Evolutionary conservation across 2,888 invertebrate genomes (phyloP).

Genomic region (Ptilodon capucinus): DNA sequence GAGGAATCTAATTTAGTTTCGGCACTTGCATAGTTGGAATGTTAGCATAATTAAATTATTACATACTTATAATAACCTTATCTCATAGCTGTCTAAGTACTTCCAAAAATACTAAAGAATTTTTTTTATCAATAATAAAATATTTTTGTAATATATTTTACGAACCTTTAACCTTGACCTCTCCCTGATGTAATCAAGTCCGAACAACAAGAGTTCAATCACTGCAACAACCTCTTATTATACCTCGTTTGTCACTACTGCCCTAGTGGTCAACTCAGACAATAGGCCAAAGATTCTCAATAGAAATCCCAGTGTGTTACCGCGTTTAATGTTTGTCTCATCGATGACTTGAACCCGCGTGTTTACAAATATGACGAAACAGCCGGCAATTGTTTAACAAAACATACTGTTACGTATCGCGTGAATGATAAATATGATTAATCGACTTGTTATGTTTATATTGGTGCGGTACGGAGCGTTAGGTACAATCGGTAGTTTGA

Average conservation of each 20-base stretch:
- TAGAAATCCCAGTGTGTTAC: slow-evolving; percentile 14
- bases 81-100: too few relatives aligned
- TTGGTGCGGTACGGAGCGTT: not conserved
- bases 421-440: slow-evolving; percentile 25
- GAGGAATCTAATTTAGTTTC: too few relatives aligned
- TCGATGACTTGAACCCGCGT: slow-evolving; percentile 31
- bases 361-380: slow-evolving; percentile 57
- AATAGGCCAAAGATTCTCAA: slow-evolving; percentile 32
- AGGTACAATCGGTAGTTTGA: not conserved
- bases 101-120: too few relatives aligned
- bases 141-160: too few relatives aligned
- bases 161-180: slow-evolving; percentile 37
- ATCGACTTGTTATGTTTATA: slow-evolving; percentile 5
- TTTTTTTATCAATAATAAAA: too few relatives aligned
- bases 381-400: slow-evolving; percentile 42
- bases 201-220: slow-evolving; percentile 40
- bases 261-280: slow-evolving; percentile 24
- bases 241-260: slow-evolving; percentile 31
- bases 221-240: slow-evolving; percentile 34
- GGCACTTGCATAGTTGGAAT: too few relatives aligned
- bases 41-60: too few relatives aligned
- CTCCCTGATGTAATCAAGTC: slow-evolving; percentile 35
- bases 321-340: slow-evolving; percentile 37
- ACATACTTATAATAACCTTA: too few relatives aligned
- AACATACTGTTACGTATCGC: slow-evolving; percentile 23